Conservation (phyloP, 2,888 invertebrate genomes). For the Branchinecta sandiegonensis region DNA sequence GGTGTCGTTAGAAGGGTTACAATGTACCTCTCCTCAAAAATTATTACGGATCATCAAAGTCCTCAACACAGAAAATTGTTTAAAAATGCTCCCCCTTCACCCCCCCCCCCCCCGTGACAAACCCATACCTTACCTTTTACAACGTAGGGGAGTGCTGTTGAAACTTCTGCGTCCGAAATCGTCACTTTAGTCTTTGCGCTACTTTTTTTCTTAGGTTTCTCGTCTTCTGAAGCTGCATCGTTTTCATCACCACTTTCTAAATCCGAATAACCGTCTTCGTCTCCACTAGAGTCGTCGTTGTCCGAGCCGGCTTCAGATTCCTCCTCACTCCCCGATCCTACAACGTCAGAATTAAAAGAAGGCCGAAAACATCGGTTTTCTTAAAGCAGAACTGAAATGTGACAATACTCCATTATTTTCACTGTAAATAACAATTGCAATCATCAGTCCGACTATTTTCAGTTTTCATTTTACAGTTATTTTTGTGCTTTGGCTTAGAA, state of each 20-base stretch:
- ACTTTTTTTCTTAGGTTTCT: constrained; percentile 20
- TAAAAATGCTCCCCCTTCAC: too few relatives aligned
- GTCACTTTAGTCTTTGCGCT: constrained; percentile 24
- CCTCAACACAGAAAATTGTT: too few relatives aligned
- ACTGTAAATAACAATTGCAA: too few relatives aligned
- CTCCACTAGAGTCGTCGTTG: constrained; percentile 29
- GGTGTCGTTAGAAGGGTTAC: too few relatives aligned
- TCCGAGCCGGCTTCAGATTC: constrained; percentile 29
- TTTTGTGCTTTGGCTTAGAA: too few relatives aligned
- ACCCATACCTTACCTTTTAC: constrained; percentile 33
- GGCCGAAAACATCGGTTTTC: constrained; percentile 25
- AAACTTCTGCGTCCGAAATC: constrained; percentile 37
- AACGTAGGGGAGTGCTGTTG: constrained; percentile 42
- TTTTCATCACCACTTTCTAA: constrained; percentile 23
- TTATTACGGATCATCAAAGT: too few relatives aligned
- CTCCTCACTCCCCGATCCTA: constrained; percentile 27
- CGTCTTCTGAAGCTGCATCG: constrained; percentile 34
- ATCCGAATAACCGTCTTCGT: constrained; percentile 27
- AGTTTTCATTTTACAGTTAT: too few relatives aligned
- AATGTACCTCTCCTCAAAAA: too few relatives aligned
- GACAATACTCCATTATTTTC: too few relatives aligned
- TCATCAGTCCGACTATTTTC: too few relatives aligned
- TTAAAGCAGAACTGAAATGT: neutral
- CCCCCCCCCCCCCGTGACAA: neutral
- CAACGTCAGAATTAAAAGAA: too few relatives aligned